phyloP scores from a whole-genome alignment of 2,113 vertebrate species.

The Hirundichthys speculiger region DNA sequence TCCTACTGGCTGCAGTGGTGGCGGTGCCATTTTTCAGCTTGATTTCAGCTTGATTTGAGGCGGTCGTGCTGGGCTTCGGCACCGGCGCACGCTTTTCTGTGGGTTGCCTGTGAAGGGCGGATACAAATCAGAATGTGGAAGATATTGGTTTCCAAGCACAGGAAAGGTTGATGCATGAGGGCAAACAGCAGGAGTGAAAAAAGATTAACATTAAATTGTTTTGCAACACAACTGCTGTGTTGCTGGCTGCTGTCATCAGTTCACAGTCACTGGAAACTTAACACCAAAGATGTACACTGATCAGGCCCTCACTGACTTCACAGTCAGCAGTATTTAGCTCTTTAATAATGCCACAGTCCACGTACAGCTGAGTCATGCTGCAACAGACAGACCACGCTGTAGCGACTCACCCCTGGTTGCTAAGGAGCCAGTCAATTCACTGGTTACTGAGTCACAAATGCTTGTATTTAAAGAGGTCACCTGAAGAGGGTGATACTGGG shows the following conservation, averaged over 20 bases:
- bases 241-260: too few relatives aligned
- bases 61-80: slow-evolving; percentile 67
- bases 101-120: slow-evolving; percentile 44
- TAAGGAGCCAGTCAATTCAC: slow-evolving; percentile 11
- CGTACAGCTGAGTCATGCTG: slow-evolving; percentile 32
- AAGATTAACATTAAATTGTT: too few relatives aligned
- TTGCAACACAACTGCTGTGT: too few relatives aligned
- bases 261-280: too few relatives aligned
- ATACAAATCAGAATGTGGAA: background rate
- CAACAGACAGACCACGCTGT: slow-evolving; percentile 9
- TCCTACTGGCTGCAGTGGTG: slow-evolving; percentile 61
- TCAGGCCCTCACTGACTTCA: too few relatives aligned
- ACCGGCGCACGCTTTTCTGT: slow-evolving; percentile 82
- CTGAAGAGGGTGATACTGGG: background rate
- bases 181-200: background rate
- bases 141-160: too few relatives aligned
- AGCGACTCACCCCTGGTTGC: slow-evolving; percentile 37
- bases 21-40: slow-evolving; percentile 71
- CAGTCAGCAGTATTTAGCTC: background rate
- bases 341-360: slow-evolving; percentile 28
- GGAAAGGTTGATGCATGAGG: background rate
- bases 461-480: slow-evolving; percentile 34
- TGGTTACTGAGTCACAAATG: background rate
- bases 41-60: slow-evolving; percentile 40
- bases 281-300: too few relatives aligned